Evolutionary conservation across 1,140 invertebrate species (phyloP).

Genomic region (Kradibia gibbosae): DNA sequence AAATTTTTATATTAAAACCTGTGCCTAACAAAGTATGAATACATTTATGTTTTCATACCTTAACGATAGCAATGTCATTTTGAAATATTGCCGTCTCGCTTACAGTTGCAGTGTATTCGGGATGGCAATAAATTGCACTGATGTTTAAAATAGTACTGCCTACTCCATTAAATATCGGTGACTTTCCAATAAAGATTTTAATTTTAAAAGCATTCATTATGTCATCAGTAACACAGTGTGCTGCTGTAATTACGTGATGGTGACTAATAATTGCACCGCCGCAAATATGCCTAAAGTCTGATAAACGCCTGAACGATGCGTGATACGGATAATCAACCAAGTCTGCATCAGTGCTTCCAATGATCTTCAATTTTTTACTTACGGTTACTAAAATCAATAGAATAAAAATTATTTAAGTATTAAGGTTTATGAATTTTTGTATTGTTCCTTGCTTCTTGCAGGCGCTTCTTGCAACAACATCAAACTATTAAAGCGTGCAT

Average conservation of each 20-base stretch:
- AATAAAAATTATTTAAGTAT: too few relatives aligned
- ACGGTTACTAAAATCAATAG: neutral
- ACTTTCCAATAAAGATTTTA: neutral
- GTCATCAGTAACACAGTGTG: neutral
- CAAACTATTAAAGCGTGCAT: too few relatives aligned
- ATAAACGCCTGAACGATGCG: neutral
- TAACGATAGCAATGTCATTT: neutral
- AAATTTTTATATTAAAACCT: too few relatives aligned
- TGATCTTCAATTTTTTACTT: neutral
- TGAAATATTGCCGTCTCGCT: neutral
- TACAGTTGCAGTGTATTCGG: neutral
- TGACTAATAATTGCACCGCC: neutral
- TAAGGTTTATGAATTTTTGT: too few relatives aligned
- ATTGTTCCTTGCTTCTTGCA: too few relatives aligned
- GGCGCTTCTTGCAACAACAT: too few relatives aligned
- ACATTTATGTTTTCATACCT: neutral
- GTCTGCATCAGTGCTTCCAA: neutral
- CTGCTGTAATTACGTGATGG: neutral
- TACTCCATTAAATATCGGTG: neutral
- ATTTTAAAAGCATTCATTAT: neutral
- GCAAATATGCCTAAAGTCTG: neutral
- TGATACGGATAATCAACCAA: neutral
- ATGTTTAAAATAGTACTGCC: neutral
- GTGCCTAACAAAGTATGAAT: too few relatives aligned
- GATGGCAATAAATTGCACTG: neutral